These are phyloP conservation scores for Crocuta crocuta DNA, from an alignment of 2,113 vertebrate species.

Conservation along the genomic window DNA sequence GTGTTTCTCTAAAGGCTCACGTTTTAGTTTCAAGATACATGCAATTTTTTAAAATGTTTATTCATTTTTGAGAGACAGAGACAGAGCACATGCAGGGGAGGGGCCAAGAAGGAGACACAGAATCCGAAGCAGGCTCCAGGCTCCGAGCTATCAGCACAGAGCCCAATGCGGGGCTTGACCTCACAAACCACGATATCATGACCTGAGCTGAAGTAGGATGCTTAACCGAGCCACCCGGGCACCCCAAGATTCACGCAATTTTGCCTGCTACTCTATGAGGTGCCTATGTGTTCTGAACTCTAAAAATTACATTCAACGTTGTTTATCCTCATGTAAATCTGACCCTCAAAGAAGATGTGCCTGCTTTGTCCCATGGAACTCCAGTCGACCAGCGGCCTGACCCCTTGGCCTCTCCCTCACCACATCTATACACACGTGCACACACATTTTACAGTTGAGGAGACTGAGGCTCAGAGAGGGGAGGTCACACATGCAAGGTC, in stretches of 20 bases:
- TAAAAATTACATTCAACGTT: background rate
- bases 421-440: background rate
- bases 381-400: too few species aligned
- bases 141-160: too few species aligned
- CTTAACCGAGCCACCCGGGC: too few species aligned
- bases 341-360: background rate
- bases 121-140: too few species aligned
- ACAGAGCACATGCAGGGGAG: too few species aligned
- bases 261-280: background rate
- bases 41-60: background rate
- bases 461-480: background rate
- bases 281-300: background rate
- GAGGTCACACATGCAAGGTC: background rate
- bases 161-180: too few species aligned
- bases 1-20: background rate
- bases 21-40: background rate
- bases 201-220: too few species aligned
- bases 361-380: background rate
- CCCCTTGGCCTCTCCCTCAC: background rate
- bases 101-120: too few species aligned
- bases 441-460: background rate
- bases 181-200: too few species aligned
- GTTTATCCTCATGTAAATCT: background rate
- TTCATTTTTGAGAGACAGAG: too few species aligned
- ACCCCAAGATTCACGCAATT: background rate